These are phyloP conservation scores for Cephalotes varians DNA, from an alignment of 2,888 invertebrate species.

Conservation along the genomic window DNA sequence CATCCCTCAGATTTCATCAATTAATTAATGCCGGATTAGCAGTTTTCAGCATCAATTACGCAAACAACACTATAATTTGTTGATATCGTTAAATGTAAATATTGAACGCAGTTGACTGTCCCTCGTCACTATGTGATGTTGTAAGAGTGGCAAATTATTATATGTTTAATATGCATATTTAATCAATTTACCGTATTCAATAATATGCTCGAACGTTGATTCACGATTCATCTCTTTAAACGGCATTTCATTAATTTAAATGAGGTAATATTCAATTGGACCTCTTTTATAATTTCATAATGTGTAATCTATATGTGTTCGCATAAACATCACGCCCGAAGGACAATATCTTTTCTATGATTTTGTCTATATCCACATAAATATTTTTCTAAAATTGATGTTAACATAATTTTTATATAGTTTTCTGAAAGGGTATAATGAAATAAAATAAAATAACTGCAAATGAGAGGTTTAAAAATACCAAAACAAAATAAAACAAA, in stretches of 20 bases:
- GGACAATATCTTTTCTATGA: background rate
- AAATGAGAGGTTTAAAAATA: background rate
- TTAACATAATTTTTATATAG: background rate
- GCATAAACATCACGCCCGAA: background rate
- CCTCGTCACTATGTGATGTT: slow-evolving; percentile 36
- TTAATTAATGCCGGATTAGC: slow-evolving; percentile 53
- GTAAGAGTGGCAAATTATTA: slow-evolving; percentile 49
- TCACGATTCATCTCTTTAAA: slow-evolving; percentile 27
- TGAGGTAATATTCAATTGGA: slow-evolving; percentile 11
- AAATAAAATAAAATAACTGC: background rate
- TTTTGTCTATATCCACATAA: background rate
- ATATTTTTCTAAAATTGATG: background rate
- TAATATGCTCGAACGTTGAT: slow-evolving; percentile 32
- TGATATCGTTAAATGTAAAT: slow-evolving; percentile 51
- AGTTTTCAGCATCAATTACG: slow-evolving; percentile 54
- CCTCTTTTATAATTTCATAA: slow-evolving; percentile 10
- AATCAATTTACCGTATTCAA: slow-evolving; percentile 45
- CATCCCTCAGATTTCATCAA: slow-evolving; percentile 51
- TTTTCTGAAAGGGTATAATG: background rate
- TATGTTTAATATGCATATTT: slow-evolving; percentile 52
- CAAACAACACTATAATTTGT: slow-evolving; percentile 51
- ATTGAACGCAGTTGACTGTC: slow-evolving; percentile 32
- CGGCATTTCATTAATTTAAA: slow-evolving; percentile 43
- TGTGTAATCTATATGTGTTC: background rate
- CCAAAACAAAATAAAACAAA: background rate